Percentiles rank a stretch among this genome's conserved stretches.
These are phyloP conservation scores for Nasua narica DNA, from an alignment of 2,797 vertebrate species.

Conservation along the genomic window DNA sequence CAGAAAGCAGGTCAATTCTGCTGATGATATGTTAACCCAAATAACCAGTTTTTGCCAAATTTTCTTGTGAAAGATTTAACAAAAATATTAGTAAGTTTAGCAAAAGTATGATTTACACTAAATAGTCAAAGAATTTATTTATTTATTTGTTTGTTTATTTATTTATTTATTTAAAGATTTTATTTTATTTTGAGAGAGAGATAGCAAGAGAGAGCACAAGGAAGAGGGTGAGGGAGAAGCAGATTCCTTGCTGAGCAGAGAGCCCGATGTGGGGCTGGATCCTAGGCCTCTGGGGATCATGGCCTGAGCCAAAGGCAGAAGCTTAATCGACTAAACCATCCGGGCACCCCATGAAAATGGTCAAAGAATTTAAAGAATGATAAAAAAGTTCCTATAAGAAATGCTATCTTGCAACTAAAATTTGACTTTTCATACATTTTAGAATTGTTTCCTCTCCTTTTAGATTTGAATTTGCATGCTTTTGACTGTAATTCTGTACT, in stretches of 20 bases:
- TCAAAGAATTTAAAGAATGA: not conserved
- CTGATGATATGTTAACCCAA: not conserved
- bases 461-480: constrained; percentile 6
- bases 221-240: not conserved
- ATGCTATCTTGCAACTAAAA: not conserved
- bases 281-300: not conserved
- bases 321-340: not conserved
- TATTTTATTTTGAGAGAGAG: not conserved
- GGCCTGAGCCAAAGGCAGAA: not conserved
- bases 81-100: constrained; percentile 28
- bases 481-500: constrained; percentile 43
- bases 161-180: not conserved
- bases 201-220: not conserved
- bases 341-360: not conserved
- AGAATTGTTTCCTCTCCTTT: constrained; percentile 25
- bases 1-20: not conserved
- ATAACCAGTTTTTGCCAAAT: not conserved
- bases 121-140: not conserved
- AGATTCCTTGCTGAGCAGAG: not conserved
- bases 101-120: not conserved
- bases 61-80: not conserved
- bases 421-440: constrained; percentile 1
- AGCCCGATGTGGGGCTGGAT: not conserved
- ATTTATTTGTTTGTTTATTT: too few species aligned
- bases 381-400: not conserved